Percentiles rank a stretch among this genome's conserved stretches.
phyloP scores from a whole-genome alignment of 2,888 invertebrate genomes.

The Heliconius hortense region DNA sequence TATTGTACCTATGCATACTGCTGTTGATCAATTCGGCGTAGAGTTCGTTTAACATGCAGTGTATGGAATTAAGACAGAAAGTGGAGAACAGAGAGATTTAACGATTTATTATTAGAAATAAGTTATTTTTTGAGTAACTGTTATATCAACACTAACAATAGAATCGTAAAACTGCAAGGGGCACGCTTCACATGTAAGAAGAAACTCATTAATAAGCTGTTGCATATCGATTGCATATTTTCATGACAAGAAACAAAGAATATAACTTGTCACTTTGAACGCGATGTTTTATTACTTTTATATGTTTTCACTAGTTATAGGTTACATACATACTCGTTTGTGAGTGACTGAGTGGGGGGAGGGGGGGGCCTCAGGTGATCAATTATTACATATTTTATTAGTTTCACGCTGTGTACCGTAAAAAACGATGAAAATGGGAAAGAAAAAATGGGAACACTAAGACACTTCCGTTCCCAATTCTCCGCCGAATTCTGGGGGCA shows the following conservation, averaged over 20 bases:
- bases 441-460: no score
- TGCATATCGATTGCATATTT: conserved; percentile 27
- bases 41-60: background rate
- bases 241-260: conserved; percentile 17
- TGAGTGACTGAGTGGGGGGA: no score
- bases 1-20: no score
- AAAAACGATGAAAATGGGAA: no score
- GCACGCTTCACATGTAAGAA: background rate
- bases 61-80: background rate
- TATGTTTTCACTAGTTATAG: conserved; percentile 7
- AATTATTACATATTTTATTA: no score
- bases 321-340: background rate
- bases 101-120: background rate
- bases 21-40: background rate
- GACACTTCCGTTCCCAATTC: no score
- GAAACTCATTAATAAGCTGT: conserved; percentile 16
- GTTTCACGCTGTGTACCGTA: no score
- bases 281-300: conserved; percentile 15
- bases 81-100: no score
- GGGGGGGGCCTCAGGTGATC: background rate
- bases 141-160: background rate
- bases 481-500: no score
- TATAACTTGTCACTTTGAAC: background rate
- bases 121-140: background rate
- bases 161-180: conserved; percentile 3